phyloP scores from a whole-genome alignment of 2,113 vertebrate genomes.

The Antigone vipio region DNA sequence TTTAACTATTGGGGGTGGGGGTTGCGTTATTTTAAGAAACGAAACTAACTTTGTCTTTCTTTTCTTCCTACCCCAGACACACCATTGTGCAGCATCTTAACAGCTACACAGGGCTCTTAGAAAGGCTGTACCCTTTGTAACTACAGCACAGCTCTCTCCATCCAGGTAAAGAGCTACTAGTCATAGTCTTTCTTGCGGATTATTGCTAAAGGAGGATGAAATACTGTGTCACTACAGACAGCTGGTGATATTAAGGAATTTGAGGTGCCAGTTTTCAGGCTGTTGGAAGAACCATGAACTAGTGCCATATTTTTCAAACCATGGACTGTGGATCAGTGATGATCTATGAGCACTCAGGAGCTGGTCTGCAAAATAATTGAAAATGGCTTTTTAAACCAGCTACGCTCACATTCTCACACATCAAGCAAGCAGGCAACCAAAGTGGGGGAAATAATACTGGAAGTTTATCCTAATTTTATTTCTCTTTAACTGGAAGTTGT shows the following conservation, averaged over 20 bases:
- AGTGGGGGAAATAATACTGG: neutral
- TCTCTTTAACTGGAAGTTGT: neutral
- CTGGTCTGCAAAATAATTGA: neutral
- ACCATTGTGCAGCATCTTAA: rapidly evolving
- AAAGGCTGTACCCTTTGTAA: neutral
- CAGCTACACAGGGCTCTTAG: neutral
- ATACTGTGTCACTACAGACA: neutral
- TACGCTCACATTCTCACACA: neutral
- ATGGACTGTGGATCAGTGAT: neutral
- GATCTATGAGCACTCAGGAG: neutral
- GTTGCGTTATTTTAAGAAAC: neutral
- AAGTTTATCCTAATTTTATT: neutral
- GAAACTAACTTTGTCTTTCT: neutral
- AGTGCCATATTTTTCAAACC: neutral
- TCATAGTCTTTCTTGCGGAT: neutral
- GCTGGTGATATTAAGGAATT: neutral
- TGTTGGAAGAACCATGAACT: neutral
- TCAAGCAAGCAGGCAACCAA: neutral
- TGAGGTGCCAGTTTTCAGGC: neutral
- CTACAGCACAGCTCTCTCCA: neutral
- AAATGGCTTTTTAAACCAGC: neutral
- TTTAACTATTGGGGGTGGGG: neutral
- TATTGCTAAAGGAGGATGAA: neutral
- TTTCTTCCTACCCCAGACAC: neutral
- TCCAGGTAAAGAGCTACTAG: neutral